These are phyloP conservation scores for Hypomesus transpacificus DNA, from an alignment of 2,113 vertebrate species.

Conservation along the genomic window DNA sequence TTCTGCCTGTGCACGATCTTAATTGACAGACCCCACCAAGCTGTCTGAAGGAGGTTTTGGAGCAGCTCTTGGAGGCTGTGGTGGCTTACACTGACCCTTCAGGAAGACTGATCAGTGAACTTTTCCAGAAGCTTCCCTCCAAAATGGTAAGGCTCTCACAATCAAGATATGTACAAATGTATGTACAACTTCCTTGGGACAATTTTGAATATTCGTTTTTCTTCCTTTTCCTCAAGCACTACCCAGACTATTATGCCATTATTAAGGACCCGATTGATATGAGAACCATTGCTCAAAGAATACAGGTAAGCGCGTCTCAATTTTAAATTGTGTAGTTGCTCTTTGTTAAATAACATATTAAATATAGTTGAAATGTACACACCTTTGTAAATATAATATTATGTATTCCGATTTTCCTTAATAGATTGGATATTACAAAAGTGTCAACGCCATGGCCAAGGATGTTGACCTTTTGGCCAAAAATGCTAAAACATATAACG, in stretches of 20 bases:
- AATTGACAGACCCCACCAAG: conserved; percentile 74
- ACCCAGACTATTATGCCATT: conserved; percentile 99
- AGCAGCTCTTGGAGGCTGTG: conserved; percentile 91
- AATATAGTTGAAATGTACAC: not conserved
- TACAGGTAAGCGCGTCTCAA: conserved; percentile 78
- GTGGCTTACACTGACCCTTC: conserved; percentile 87
- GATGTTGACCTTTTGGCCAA: conserved; percentile 95
- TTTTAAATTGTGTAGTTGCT: conserved; percentile 9
- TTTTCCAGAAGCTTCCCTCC: conserved; percentile 98
- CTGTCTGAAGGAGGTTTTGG: conserved; percentile 90
- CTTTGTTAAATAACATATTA: not conserved
- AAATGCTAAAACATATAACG: conserved; percentile 99
- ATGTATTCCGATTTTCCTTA: conserved; percentile 3
- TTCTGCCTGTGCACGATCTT: conserved; percentile 20
- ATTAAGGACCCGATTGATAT: conserved; percentile 99
- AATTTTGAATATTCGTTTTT: not conserved
- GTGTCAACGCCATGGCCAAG: conserved; percentile 92
- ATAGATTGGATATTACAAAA: conserved; percentile 92
- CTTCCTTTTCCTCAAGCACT: conserved; percentile 80
- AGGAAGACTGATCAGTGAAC: conserved; percentile 89
- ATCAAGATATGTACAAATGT: not conserved
- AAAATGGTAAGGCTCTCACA: conserved; percentile 86
- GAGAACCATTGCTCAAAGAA: conserved; percentile 91
- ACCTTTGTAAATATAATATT: not conserved
- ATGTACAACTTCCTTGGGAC: not conserved